phyloP scores from a whole-genome alignment of 2,113 vertebrate species.

The Brachypteracias leptosomus region DNA sequence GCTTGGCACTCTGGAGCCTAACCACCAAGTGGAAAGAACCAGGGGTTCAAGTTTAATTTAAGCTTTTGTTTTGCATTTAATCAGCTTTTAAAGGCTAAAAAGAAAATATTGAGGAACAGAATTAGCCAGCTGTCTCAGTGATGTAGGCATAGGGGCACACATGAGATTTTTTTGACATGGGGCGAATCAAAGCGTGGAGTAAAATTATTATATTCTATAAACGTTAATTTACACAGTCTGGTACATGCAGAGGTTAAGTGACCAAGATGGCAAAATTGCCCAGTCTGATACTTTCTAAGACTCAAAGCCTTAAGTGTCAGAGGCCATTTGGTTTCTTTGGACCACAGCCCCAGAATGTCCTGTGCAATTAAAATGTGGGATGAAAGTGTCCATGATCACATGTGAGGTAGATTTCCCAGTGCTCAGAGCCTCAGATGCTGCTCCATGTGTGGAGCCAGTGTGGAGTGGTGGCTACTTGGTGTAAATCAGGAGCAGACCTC shows the following conservation, averaged over 20 bases:
- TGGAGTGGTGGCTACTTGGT: background rate
- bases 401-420: background rate
- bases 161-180: background rate
- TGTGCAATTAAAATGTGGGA: rapidly evolving
- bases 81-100: background rate
- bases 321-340: background rate
- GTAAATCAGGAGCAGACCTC: background rate
- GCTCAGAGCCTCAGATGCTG: background rate
- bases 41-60: background rate
- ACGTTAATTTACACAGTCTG: background rate
- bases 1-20: background rate
- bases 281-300: background rate
- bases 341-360: background rate
- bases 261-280: background rate
- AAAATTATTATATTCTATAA: background rate
- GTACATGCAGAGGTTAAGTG: background rate
- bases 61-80: background rate
- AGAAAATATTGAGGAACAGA: background rate
- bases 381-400: background rate
- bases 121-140: background rate
- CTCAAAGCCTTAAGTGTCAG: background rate
- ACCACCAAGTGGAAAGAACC: background rate
- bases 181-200: background rate
- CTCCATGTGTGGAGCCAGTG: background rate
- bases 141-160: background rate